Base-by-base conservation (phyloP, 2,888 invertebrate species). In the Drosophila affinis region DNA sequence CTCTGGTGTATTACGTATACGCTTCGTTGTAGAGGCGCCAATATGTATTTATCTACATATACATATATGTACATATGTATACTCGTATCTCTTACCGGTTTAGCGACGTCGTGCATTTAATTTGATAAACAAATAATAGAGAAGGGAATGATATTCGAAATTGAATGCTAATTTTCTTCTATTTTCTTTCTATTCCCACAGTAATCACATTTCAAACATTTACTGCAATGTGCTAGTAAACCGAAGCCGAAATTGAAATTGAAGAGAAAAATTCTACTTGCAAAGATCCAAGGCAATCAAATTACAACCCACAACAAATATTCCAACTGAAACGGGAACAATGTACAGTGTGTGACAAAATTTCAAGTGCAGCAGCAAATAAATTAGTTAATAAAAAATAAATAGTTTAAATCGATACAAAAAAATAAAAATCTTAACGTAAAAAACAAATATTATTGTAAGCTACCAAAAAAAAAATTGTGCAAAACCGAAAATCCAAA, bases 191-290 rank as follows among this genome's bases (percentile, higher is more conserved):
- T 63, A 17, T 32, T 60, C 56, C 47, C 32, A 18, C 81, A 85
- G 84, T 86, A 81, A 21, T 21, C 81, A 72, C 56, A 87, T 83
- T 81, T 81, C 87, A 72, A 77, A 75, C 74, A 88, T 54, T 80
- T 88, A 88, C 81, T 82, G 84, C 79, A 62, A 54, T 70, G 75
- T 79, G 65, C 72, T 71, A 69, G 73, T 83, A 88, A 72, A 67
- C 55, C 72, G 24, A 44, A 62, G 72, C 59, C 27, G 45, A 60
- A 71, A 68, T 69, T 54, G 57, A 24, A 24, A 24, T 24, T 21
- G 21, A 21, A 21, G 21, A 21, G 21, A 54, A 53, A 27, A 77
- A 75, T 72, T 75, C 62, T 63, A 71, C 80, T 79, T 78, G 10
- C 39, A 57, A 71, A n/a, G 10, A 32, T 44, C 18, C 17, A 18